Percentiles rank a stretch among this genome's conserved stretches.
Conservation (phyloP, 2,797 vertebrate species). For the Austrolebias charrua region DNA sequence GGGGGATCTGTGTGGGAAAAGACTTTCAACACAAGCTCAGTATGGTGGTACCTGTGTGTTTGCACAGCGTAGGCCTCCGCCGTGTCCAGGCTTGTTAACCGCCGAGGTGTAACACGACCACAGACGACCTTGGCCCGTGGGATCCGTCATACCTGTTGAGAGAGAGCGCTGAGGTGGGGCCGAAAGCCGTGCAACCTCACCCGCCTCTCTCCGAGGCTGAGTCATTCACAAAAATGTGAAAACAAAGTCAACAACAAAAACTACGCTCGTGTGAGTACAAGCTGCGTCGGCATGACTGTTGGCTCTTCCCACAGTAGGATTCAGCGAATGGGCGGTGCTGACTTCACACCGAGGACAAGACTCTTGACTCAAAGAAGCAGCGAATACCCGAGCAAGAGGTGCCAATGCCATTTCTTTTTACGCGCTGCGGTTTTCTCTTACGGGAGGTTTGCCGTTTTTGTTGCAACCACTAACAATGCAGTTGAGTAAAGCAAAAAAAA, state of each 20-base stretch:
- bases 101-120: constrained; percentile 4
- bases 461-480: not conserved
- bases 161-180: constrained; percentile 38
- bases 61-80: not conserved
- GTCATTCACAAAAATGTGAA: constrained; percentile 67
- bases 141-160: constrained; percentile 37
- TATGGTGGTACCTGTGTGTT: constrained; percentile 10
- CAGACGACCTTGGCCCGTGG: constrained; percentile 34
- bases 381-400: constrained; percentile 9
- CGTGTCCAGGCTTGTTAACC: constrained; percentile 55
- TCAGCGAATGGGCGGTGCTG: constrained; percentile 16
- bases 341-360: constrained; percentile 14
- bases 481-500: not conserved
- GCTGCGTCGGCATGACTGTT: constrained; percentile 33
- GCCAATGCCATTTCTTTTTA: constrained; percentile 18
- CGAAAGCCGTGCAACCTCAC: constrained; percentile 26
- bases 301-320: constrained; percentile 24
- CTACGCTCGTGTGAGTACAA: constrained; percentile 56
- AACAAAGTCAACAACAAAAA: constrained; percentile 52
- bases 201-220: constrained; percentile 38
- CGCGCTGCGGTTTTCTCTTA: constrained; percentile 27
- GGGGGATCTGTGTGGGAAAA: constrained; percentile 2
- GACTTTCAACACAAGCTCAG: constrained; percentile 29
- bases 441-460: too few species aligned
- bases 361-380: constrained; percentile 37